Conservation (phyloP, 2,113 vertebrate species). For the Oryctolagus cuniculus region DNA sequence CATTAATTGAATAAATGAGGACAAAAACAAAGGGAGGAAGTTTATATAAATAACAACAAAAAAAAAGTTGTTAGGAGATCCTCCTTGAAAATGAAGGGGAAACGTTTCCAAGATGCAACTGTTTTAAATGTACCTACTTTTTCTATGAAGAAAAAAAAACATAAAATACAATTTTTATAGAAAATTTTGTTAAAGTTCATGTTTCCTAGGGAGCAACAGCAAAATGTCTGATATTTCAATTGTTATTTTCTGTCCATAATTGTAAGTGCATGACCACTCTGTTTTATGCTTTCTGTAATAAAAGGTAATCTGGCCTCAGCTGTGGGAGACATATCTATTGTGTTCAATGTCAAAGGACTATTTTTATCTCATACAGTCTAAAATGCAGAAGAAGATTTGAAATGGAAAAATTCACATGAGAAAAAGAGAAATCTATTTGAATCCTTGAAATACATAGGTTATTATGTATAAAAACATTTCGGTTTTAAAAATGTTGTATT, state of each 20-base stretch:
- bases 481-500: not conserved
- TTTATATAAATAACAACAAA: not conserved
- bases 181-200: not conserved
- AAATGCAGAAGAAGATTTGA: not conserved
- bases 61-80: not conserved
- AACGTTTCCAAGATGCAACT: not conserved
- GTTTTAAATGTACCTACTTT: not conserved
- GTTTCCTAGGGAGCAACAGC: not conserved
- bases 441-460: not conserved
- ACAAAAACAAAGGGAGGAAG: not conserved
- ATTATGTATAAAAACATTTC: not conserved
- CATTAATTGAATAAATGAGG: not conserved
- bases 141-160: not conserved
- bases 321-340: not conserved
- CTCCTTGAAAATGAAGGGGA: not conserved
- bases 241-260: not conserved
- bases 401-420: not conserved
- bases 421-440: not conserved
- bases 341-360: not conserved
- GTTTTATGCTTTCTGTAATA: not conserved
- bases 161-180: not conserved
- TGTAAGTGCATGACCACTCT: not conserved
- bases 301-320: not conserved
- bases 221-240: not conserved
- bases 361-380: not conserved